Evolutionary conservation across 2,797 vertebrate species (phyloP).

Genomic region (Peromyscus aztecus): DNA sequence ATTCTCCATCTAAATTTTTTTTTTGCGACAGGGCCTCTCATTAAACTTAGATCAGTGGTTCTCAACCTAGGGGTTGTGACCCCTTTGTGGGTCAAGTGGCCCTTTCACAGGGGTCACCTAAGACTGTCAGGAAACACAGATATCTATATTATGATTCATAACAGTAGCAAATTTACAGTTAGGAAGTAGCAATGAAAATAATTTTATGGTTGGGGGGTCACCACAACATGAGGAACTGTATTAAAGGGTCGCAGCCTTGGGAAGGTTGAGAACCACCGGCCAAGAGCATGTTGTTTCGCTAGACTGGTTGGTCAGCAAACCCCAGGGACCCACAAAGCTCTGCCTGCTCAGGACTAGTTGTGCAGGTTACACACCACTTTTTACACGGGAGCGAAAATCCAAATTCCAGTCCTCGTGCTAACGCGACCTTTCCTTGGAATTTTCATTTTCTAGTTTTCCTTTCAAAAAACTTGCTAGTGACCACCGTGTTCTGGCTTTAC

Average conservation of each 20-base stretch:
- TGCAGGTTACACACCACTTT: neutral
- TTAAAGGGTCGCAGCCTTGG: neutral
- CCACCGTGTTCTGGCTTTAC: neutral
- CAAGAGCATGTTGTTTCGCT: neutral
- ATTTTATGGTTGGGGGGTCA: too few relatives aligned
- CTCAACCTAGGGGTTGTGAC: neutral
- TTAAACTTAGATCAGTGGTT: neutral
- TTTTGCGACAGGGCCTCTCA: neutral
- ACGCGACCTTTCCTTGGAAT: neutral
- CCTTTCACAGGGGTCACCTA: neutral
- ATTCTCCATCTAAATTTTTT: neutral
- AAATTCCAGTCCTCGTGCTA: neutral
- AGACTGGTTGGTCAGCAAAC: neutral
- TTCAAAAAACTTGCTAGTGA: conserved; percentile 23
- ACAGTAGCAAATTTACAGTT: neutral
- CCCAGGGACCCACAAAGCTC: accelerated
- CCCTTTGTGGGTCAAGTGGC: neutral
- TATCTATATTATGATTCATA: neutral
- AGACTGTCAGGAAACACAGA: neutral
- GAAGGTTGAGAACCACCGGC: neutral
- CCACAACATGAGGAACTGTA: neutral
- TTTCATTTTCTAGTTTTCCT: conserved; percentile 35
- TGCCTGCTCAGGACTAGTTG: neutral
- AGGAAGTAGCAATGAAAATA: neutral
- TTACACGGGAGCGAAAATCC: too few relatives aligned